phyloP scores from a whole-genome alignment of 2,797 vertebrate genomes.

The Thamnophis elegans region DNA sequence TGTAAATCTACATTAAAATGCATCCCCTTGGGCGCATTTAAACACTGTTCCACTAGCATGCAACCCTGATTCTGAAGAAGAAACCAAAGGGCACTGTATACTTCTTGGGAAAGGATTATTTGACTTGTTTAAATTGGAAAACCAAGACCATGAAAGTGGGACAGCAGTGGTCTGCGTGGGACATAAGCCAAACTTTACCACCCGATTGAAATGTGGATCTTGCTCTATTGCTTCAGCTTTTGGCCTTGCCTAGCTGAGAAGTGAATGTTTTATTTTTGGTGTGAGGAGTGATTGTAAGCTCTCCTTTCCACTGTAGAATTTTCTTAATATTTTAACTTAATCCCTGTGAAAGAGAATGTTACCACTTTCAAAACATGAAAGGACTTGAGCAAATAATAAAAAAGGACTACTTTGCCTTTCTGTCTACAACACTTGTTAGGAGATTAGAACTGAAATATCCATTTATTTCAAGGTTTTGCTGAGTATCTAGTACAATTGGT shows the following conservation, averaged over 20 bases:
- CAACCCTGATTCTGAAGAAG: slow-evolving; percentile 28
- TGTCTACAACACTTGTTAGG: slow-evolving; percentile 63
- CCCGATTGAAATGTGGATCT: slow-evolving; percentile 18
- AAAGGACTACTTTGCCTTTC: slow-evolving; percentile 32
- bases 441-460: slow-evolving; percentile 48
- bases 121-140: slow-evolving; percentile 44
- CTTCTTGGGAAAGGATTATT: slow-evolving; percentile 27
- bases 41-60: slow-evolving; percentile 5
- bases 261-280: slow-evolving; percentile 46
- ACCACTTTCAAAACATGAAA: slow-evolving; percentile 46
- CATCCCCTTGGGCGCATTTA: neutral
- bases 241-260: slow-evolving; percentile 43
- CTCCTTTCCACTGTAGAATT: neutral
- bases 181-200: slow-evolving; percentile 33
- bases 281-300: slow-evolving; percentile 9
- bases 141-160: slow-evolving; percentile 25
- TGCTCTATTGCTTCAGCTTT: slow-evolving; percentile 36
- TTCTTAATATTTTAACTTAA: slow-evolving; percentile 30
- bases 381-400: slow-evolving; percentile 21
- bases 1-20: neutral
- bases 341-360: slow-evolving; percentile 44
- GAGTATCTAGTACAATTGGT: slow-evolving; percentile 52
- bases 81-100: slow-evolving; percentile 39
- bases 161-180: slow-evolving; percentile 2
- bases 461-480: slow-evolving; percentile 54